These are phyloP conservation scores for Phymanthus crucifer DNA, from an alignment of 92 coral and sea anemone genomes.

Conservation along the genomic window DNA sequence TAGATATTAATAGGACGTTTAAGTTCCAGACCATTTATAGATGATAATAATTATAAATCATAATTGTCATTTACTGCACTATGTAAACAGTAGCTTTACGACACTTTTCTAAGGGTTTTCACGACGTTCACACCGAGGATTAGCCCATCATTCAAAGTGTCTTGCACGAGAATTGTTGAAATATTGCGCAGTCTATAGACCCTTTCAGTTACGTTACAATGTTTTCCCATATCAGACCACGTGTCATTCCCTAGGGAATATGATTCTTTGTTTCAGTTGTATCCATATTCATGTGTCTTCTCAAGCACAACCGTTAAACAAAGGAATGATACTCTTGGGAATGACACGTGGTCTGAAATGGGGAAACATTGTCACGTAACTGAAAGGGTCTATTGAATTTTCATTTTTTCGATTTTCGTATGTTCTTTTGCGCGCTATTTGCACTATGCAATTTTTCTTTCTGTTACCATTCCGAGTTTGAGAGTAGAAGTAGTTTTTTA, in stretches of 20 bases:
- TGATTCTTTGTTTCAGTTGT: neutral
- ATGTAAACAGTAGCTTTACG: constrained; percentile 35
- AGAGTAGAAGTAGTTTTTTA: too few species aligned
- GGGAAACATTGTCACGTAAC: too few species aligned
- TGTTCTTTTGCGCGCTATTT: neutral
- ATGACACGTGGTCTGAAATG: too few species aligned
- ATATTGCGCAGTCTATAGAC: neutral
- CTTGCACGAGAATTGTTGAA: neutral
- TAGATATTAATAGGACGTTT: neutral
- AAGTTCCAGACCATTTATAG: neutral
- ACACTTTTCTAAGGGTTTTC: constrained; percentile 1
- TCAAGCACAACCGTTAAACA: too few species aligned
- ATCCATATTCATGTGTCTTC: too few species aligned
- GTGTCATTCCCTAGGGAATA: too few species aligned
- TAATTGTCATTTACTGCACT: constrained; percentile 21
- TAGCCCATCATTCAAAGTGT: neutral
- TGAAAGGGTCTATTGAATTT: too few species aligned
- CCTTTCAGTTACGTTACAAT: too few species aligned
- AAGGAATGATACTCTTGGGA: too few species aligned
- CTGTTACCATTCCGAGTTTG: too few species aligned
- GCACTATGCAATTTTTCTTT: too few species aligned
- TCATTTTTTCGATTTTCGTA: neutral
- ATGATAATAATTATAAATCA: neutral
- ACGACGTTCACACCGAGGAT: neutral
- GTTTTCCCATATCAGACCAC: too few species aligned